Base-by-base conservation (phyloP, 1,140 invertebrate species). In the Oncopeltus fasciatus region DNA sequence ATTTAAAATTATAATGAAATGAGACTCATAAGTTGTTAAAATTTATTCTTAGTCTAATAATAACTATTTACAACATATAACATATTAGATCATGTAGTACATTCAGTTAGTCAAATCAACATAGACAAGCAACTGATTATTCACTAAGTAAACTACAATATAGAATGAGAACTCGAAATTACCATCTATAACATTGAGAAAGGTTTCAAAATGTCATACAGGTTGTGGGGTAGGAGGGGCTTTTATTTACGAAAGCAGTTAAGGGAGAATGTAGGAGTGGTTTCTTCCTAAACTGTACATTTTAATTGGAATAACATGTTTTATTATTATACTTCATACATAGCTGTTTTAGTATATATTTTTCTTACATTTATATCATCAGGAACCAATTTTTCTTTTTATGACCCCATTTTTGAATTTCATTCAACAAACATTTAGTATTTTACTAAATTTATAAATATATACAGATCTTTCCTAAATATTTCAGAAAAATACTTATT, bases 41-140 rank as follows among this genome's bases (percentile, higher is more conserved):
- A 53, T 53, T 53, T 53, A 53, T 53, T 53, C 20, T 53, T 57
- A 20, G n/a, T n/a, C n/a, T n/a, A 9, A 20, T 49, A n/a, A 57
- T 57, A 57, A 28, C 61, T 62, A 62, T 62, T 56, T 62, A 62
- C 61, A 62, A 56, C 61, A 62, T 51, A 62, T 56, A 57, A 62
- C 61, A 9, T 57, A 56, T 31, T 28, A 46, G 16, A 51, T 38
- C 44, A 47, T 20, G 16, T 47, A 44, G 4, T 44, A 60, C 18
- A 60, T 60, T 18, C 14, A 60, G 44, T 27, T 28, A 44, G 21
- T 38, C 11, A 56, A 62, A 62, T 57, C 18, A 62, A 62, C 61
- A 62, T 62, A 47, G 44, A 62, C 53, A 62, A 62, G 49, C 61
- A 62, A 62, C 61, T 49, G 61, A 26, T 49, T 53, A 56, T n/a